Conservation (phyloP, 2,113 vertebrate genomes). For the Acanthisitta chloris region DNA sequence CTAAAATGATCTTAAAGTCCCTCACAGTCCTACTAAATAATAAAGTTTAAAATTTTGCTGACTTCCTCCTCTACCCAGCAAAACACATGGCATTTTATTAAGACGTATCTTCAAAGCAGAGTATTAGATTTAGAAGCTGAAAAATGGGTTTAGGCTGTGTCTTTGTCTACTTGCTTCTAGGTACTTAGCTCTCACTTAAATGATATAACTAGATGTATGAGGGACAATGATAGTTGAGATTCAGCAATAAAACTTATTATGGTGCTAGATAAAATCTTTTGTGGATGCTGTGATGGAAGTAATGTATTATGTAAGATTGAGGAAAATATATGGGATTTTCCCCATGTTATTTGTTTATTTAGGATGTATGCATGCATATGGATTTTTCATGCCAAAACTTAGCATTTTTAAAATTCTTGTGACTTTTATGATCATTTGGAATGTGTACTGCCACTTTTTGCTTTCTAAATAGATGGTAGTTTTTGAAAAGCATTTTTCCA, state of each 20-base stretch:
- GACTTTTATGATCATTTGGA: background rate
- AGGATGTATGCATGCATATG: background rate
- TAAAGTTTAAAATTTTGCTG: background rate
- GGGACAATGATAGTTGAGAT: background rate
- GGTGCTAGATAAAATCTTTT: background rate
- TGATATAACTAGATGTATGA: background rate
- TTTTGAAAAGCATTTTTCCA: background rate
- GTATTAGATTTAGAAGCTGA: background rate
- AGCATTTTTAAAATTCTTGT: background rate
- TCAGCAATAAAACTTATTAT: background rate
- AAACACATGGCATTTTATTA: background rate
- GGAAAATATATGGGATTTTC: background rate
- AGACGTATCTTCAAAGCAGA: background rate
- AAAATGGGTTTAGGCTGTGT: background rate
- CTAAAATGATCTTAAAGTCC: background rate
- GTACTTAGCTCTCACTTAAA: background rate
- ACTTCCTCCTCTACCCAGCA: background rate
- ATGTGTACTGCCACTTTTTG: background rate
- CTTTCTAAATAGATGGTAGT: background rate
- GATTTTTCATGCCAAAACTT: background rate
- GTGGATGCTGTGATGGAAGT: background rate
- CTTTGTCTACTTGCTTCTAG: background rate
- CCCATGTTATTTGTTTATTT: background rate
- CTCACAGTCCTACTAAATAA: background rate
- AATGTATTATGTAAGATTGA: background rate